phyloP scores from a whole-genome alignment of 2,113 vertebrate genomes.

The Hepsetus odoe region DNA sequence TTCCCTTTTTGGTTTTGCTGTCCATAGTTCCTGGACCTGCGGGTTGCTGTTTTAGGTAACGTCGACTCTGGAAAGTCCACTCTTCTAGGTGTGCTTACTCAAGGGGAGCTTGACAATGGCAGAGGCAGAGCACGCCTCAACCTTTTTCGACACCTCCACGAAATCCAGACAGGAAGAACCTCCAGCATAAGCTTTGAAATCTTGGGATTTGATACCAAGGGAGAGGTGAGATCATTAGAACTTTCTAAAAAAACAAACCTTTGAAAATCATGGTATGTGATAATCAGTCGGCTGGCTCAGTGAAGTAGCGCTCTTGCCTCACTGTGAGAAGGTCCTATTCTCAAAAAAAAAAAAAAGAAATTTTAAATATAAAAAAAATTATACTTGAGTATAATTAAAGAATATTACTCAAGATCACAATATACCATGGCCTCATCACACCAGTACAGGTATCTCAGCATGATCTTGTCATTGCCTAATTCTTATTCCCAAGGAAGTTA shows the following conservation, averaged over 20 bases:
- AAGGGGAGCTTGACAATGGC: conserved; percentile 97
- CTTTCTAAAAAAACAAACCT: too few relatives aligned
- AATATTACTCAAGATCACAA: too few relatives aligned
- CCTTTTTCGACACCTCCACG: conserved; percentile 97
- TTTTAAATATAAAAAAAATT: too few relatives aligned
- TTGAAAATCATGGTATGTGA: not conserved
- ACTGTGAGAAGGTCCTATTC: too few relatives aligned
- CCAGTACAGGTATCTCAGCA: too few relatives aligned
- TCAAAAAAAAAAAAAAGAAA: too few relatives aligned
- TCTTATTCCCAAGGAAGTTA: not conserved
- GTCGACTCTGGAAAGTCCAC: conserved; percentile 98
- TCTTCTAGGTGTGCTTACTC: conserved; percentile 92
- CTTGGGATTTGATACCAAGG: conserved; percentile 96
- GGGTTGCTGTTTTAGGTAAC: conserved; percentile 95
- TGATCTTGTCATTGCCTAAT: too few relatives aligned
- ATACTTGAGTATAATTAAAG: too few relatives aligned
- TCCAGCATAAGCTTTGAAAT: conserved; percentile 99
- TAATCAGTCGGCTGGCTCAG: too few relatives aligned
- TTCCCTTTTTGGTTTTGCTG: conserved; percentile 35
- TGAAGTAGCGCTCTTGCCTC: too few relatives aligned
- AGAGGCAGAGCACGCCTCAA: conserved; percentile 94
- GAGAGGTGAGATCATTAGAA: conserved; percentile 80
- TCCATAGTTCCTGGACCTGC: conserved; percentile 91
- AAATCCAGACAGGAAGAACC: conserved; percentile 96
- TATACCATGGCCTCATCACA: too few relatives aligned